phyloP scores from a whole-genome alignment of 2,888 invertebrate genomes.

The Synanthedon tipuliformis region DNA sequence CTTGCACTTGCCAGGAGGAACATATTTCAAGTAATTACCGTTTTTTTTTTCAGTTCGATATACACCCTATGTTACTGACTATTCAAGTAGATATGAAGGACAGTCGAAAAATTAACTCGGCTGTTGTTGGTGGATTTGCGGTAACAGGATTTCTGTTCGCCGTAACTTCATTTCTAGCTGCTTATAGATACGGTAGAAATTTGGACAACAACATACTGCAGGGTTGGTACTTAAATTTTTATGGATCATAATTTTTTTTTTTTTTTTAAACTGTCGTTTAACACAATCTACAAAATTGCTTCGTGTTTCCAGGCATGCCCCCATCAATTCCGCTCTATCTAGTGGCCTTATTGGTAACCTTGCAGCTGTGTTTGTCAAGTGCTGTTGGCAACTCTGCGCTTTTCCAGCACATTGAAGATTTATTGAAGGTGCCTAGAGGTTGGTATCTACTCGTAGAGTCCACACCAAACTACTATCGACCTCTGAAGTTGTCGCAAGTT shows the following conservation, averaged over 20 bases:
- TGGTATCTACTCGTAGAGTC: too few species aligned
- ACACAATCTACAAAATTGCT: not conserved
- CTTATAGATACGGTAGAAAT: slow-evolving; percentile 73
- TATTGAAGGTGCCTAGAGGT: slow-evolving; percentile 80
- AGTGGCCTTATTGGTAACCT: slow-evolving; percentile 78
- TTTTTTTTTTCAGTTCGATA: slow-evolving; percentile 74
- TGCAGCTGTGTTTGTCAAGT: slow-evolving; percentile 82
- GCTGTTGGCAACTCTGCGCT: slow-evolving; percentile 83
- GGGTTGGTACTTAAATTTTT: slow-evolving; percentile 21
- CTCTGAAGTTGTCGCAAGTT: too few species aligned
- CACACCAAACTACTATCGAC: too few species aligned
- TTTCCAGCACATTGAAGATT: slow-evolving; percentile 85
- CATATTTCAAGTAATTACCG: not conserved
- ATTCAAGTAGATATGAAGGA: slow-evolving; percentile 93
- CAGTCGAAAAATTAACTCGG: slow-evolving; percentile 77
- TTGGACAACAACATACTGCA: slow-evolving; percentile 76
- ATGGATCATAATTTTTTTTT: not conserved
- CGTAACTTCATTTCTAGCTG: slow-evolving; percentile 73
- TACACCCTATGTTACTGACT: slow-evolving; percentile 87
- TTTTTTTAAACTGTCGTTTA: not conserved
- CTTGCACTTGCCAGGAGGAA: too few species aligned
- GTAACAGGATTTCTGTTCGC: slow-evolving; percentile 74
- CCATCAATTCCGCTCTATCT: slow-evolving; percentile 73
- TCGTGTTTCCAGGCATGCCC: slow-evolving; percentile 62
- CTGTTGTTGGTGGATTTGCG: slow-evolving; percentile 77